These are phyloP conservation scores for Steinernema scapterisci DNA, from an alignment of 2,888 invertebrate species.

Conservation along the genomic window DNA sequence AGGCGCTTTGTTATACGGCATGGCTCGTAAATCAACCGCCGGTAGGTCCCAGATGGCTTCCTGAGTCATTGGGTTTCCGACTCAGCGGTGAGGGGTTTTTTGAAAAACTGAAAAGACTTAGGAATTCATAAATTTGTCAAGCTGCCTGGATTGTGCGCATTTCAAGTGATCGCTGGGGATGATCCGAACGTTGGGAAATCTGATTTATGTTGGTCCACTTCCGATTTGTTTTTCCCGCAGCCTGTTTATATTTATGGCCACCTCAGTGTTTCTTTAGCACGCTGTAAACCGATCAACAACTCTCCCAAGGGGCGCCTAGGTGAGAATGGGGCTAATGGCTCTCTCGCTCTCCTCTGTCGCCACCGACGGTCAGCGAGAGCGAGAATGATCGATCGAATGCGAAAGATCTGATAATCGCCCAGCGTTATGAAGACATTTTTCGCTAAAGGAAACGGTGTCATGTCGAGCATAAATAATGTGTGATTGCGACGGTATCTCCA, in stretches of 20 bases:
- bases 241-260: background rate
- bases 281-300: conserved; percentile 26
- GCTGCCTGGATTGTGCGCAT: too few relatives aligned
- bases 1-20: conserved; percentile 30
- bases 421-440: conserved; percentile 28
- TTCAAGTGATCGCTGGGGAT: too few relatives aligned
- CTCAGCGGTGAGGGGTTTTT: too few relatives aligned
- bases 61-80: background rate
- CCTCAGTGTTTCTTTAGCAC: background rate
- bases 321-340: background rate
- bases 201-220: too few relatives aligned
- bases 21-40: conserved; percentile 21
- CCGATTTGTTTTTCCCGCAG: background rate
- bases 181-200: too few relatives aligned
- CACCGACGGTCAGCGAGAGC: background rate
- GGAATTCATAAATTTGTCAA: too few relatives aligned
- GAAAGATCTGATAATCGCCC: conserved; percentile 23
- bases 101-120: too few relatives aligned
- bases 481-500: conserved; percentile 19
- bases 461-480: conserved; percentile 31
- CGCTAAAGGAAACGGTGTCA: conserved; percentile 15
- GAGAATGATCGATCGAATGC: conserved; percentile 23
- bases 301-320: background rate
- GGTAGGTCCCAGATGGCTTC: conserved; percentile 27
- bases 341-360: background rate